Percentiles rank a stretch among this genome's conserved stretches.
Conservation (phyloP, 2,113 vertebrate genomes). For the Grallaria varia region DNA sequence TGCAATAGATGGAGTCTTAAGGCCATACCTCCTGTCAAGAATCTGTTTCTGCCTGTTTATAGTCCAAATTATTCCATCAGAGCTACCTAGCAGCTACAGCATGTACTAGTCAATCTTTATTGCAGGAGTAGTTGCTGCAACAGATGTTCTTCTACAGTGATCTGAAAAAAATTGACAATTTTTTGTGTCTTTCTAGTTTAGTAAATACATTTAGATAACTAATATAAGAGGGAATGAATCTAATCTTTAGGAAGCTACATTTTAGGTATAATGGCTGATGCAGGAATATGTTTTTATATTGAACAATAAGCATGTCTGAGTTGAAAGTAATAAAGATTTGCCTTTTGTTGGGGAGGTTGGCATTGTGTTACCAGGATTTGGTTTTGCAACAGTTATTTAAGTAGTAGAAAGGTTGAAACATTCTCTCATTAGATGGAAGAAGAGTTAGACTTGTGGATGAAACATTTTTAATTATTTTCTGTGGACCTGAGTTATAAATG, state of each 20-base stretch:
- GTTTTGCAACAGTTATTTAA: neutral
- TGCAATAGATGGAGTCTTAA: neutral
- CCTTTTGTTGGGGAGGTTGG: neutral
- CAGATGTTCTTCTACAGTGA: neutral
- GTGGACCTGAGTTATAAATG: neutral
- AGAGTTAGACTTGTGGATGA: neutral
- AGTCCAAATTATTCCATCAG: neutral
- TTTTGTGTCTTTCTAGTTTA: neutral
- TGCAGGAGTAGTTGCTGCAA: neutral
- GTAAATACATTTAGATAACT: neutral
- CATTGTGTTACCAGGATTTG: neutral
- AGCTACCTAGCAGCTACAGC: neutral
- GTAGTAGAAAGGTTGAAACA: neutral
- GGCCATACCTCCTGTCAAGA: neutral
- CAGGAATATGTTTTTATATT: neutral
- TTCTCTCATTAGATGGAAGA: neutral
- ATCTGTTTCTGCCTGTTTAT: neutral
- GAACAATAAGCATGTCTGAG: neutral
- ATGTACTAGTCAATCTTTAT: neutral
- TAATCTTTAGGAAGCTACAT: neutral
- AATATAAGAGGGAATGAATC: neutral
- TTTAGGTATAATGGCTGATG: neutral
- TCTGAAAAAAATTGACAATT: neutral
- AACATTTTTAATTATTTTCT: slow-evolving; percentile 40
- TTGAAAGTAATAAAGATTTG: neutral